A percentile compares a stretch with the other conserved stretches of the same genome.
These are phyloP conservation scores for Tetraodon nigroviridis DNA, from an alignment of 2,113 vertebrate genomes.

Conservation along the genomic window DNA sequence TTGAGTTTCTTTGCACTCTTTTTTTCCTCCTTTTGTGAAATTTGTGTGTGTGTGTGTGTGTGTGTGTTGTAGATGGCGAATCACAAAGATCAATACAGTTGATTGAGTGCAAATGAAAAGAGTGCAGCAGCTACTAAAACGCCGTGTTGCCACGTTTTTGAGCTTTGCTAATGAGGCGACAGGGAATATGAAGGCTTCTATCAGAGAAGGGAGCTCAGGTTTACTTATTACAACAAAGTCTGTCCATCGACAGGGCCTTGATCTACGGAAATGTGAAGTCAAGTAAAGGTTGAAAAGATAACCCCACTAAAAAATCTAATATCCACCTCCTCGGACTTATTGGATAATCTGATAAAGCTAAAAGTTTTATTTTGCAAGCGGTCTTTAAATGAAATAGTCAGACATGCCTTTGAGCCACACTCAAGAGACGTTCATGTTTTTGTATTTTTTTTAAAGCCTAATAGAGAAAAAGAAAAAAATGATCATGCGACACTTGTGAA, in stretches of 20 bases:
- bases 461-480: no score
- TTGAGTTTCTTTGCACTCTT: slow-evolving; percentile 43
- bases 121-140: slow-evolving; percentile 35
- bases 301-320: background rate
- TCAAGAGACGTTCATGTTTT: no score
- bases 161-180: slow-evolving; percentile 31
- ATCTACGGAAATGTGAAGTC: background rate
- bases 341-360: no score
- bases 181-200: slow-evolving; percentile 28
- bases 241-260: background rate
- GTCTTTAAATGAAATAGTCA: no score
- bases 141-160: slow-evolving; percentile 22
- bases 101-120: slow-evolving; percentile 62
- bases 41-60: slow-evolving; percentile 6
- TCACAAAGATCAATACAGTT: slow-evolving; percentile 46
- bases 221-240: background rate
- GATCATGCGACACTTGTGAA: background rate
- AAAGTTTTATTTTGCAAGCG: no score
- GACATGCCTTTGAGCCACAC: no score
- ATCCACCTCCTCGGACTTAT: background rate
- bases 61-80: slow-evolving; percentile 4
- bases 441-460: no score
- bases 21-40: slow-evolving; percentile 19
- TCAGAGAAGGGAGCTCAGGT: background rate
- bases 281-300: background rate